Base-by-base conservation (phyloP, 2,888 invertebrate genomes). In the Agriopis marginaria region DNA sequence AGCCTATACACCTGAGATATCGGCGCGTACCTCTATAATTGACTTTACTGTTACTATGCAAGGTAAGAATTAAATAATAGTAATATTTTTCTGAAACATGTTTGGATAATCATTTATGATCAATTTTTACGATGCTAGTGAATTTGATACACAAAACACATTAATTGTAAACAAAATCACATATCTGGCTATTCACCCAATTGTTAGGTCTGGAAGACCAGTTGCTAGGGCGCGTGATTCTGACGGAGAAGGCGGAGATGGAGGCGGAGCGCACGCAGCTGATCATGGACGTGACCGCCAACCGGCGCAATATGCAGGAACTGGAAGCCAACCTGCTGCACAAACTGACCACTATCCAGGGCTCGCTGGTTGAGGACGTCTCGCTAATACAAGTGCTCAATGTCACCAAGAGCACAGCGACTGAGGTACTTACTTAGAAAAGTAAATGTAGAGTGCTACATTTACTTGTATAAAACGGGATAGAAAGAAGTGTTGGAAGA, bases 21-120 rank as follows among this genome's bases (percentile, higher is more conserved):
- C 96, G 72, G 98, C 98, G 23, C 94, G 97, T 68, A 97, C 97
- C 10, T 97, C 97, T 9, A 96, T 98, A 54, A 98, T 98, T 75
- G 98, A 98, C 87, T 98, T 98, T 82, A 98, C 98, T 50, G 98
- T 98, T 1, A 98, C 98, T 0, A 97, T 97, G 96, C 97, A 97
- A 94, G 98, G 97, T 93, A 86, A 54, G 70, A 11, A 14, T 53
- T 0, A 12, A 1, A 42, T 7, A 42, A 42, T 42, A 8, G 7
- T 42, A 42, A 5, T 42, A 10, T 42, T 7, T 42, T 42, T 7
- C 9, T 42, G 7, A 9, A 42, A 7, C 3, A 12, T 32, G n/a
- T 1, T 5, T 0, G 7, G n/a, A 6, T 47, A 11, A 7, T 47
- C n/a, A 12, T 54, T 32, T 32, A 32, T 32, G 1, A 32, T 32